Percentiles rank a stretch among this genome's conserved stretches.
These are phyloP conservation scores for Clarias gariepinus DNA, from an alignment of 2,113 vertebrate species.

Conservation along the genomic window DNA sequence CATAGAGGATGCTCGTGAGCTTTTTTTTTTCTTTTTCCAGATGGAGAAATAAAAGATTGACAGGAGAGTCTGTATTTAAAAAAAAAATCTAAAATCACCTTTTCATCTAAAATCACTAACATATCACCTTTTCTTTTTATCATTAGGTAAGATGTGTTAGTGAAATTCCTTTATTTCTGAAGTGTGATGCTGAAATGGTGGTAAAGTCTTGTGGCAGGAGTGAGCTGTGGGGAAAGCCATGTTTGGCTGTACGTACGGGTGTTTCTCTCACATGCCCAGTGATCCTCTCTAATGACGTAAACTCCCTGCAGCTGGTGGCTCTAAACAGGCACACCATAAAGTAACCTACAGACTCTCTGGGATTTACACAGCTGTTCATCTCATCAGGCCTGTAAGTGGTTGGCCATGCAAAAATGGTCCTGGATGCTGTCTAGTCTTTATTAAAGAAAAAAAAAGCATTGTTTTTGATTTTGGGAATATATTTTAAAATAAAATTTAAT, in stretches of 20 bases:
- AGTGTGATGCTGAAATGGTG: neutral
- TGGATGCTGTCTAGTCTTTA: neutral
- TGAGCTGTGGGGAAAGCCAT: constrained; percentile 11
- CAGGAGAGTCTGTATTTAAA: neutral
- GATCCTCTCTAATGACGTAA: constrained; percentile 19
- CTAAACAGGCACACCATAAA: constrained; percentile 14
- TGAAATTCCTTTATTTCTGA: constrained; percentile 1
- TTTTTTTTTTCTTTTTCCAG: neutral
- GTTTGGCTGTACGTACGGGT: neutral
- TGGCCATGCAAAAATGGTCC: neutral
- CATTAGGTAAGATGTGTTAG: constrained; percentile 1
- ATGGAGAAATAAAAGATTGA: neutral
- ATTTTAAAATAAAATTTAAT: neutral
- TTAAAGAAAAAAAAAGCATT: neutral
- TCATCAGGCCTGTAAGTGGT: neutral
- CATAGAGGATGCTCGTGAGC: neutral
- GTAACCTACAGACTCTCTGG: neutral
- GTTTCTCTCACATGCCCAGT: neutral
- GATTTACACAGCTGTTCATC: constrained; percentile 20
- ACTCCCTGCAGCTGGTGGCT: neutral
- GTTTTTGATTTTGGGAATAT: neutral
- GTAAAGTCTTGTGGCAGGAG: constrained; percentile 9
- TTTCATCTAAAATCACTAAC: no score
- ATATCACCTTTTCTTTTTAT: neutral
- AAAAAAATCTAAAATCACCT: neutral